Evolutionary conservation across 23 tunicate genomes (phyloP), one percentile per base, ranked within the genome.

Genomic region (Diplosoma virens): DNA sequence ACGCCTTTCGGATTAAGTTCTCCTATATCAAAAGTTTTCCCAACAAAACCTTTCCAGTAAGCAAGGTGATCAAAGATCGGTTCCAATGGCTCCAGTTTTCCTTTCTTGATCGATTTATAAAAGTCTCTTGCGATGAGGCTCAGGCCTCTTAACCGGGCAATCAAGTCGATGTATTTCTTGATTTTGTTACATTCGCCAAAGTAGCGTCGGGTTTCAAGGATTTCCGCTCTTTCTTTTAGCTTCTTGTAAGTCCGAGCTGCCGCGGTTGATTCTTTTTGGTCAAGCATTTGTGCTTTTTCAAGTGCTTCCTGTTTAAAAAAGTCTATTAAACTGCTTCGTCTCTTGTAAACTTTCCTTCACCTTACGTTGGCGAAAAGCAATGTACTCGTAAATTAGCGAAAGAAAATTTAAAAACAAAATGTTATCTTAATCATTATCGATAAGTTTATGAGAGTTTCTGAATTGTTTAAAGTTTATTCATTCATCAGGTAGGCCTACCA

Each of bases 31-130:
- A 81, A 85, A 0, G 87, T 27, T 25, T 78, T 41, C 11, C 79
- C 97, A 30, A 77, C 73, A 65, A 92, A 92, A 25, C 93, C 97
- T 54, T 92, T 92, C 97, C 97, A 92, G 50, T 85, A 92, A 45
- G 65, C 87, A 3, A 92, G 48, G 52, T 92, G 86, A 37, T 81
- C 76, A 16, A 70, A 34, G 7, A 92, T 60, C 1, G 68, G 73
- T 75, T 85, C 93, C 18, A 92, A 35, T 14, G 82, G 82, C 69
- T 92, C 97, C 33, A 92, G 30, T 70, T 92, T 92, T 22, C 88
- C 91, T 50, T 92, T 92, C 32, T 92, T 92, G 0, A 92, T 75
- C 22, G 84, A 71, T 81, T 92, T 92, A 79, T 85, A 85, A 81
- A 92, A 85, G 81, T 92, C 97, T 58, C 87, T 59, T n/a, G 97